Base-by-base conservation (phyloP, 1,140 invertebrate species). In the Lasaia peninsularis region DNA sequence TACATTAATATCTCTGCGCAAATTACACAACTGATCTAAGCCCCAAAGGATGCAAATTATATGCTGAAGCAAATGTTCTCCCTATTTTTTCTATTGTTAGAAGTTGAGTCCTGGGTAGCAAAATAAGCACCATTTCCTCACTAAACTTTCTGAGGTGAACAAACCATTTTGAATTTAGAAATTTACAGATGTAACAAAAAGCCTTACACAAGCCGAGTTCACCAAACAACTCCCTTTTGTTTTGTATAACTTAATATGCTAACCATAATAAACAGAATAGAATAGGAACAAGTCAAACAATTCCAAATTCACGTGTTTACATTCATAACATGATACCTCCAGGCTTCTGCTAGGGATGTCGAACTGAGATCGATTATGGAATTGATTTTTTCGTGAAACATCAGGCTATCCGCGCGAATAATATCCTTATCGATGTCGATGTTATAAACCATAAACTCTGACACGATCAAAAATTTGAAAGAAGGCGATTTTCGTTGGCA, bases 321-420 rank as follows among this genome's bases (percentile, higher is more conserved):
- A 51, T 51, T 51, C 50, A 51, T 51, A 51, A 51, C 21, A 51
- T 32, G 50, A 51, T 51, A 24, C 21, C 50, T 51, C 18, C 37
- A 44, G 37, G 37, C 18, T 44, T 44, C 2, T 6, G 7, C 18
- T 44, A 44, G 37, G 37, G 37, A 44, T 44, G 37, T 44, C 2
- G 8, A 44, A 20, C 8, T 2, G 16, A 10, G 10, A 44, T 44
- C 14, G 37, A 44, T 44, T 16, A 7, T 6, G 24, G 24, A 28
- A 28, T 28, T 7, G 24, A 28, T 28, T 28, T 28, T 28, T 28
- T 0, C 0, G 3, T 3, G 37, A 10, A 20, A 44, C 10, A 44
- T 44, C 14, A 18, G 18, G 5, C 1, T 18, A 11, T 20, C 3
- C 10, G 18, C 37, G 9, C 12, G 2, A 40, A 16, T 14, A 37